Evolutionary conservation across 2,888 invertebrate genomes (phyloP).

Genomic region (Anaspis maculata): DNA sequence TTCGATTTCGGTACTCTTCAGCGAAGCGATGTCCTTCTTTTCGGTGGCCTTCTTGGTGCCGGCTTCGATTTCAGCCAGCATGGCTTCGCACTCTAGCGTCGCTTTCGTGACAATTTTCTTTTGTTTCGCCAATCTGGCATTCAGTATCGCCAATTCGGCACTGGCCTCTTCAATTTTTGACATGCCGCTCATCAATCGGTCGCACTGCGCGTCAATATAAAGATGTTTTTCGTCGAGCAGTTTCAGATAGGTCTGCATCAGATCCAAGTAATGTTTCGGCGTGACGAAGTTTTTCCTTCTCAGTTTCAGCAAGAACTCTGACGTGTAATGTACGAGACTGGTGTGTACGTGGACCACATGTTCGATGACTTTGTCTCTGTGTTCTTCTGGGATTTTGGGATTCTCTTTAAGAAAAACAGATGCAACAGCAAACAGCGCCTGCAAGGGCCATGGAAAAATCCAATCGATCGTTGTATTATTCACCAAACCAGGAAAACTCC

Average conservation of each 20-base stretch:
- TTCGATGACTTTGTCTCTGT: slow-evolving; percentile 60
- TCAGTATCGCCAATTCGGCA: slow-evolving; percentile 68
- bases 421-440: slow-evolving; percentile 82
- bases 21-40: slow-evolving; percentile 72
- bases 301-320: slow-evolving; percentile 63
- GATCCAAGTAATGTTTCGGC: slow-evolving; percentile 87
- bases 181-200: slow-evolving; percentile 61
- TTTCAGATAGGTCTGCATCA: slow-evolving; percentile 67
- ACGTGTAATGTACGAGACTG: slow-evolving; percentile 62
- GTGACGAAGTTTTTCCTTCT: slow-evolving; percentile 82
- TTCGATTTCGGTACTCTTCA: slow-evolving; percentile 75
- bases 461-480: slow-evolving; percentile 90
- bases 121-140: slow-evolving; percentile 72
- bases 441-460: slow-evolving; percentile 90
- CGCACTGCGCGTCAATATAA: slow-evolving; percentile 56
- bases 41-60: slow-evolving; percentile 62
- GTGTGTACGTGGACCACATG: slow-evolving; percentile 84
- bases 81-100: slow-evolving; percentile 68
- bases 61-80: slow-evolving; percentile 67
- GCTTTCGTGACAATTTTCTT: slow-evolving; percentile 75
- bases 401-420: slow-evolving; percentile 71
- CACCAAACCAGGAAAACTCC: slow-evolving; percentile 86
- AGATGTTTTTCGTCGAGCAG: slow-evolving; percentile 65
- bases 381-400: slow-evolving; percentile 32
- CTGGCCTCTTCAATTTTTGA: slow-evolving; percentile 84